A percentile compares a stretch with the other conserved stretches of the same genome.
Evolutionary conservation across 1,140 invertebrate genomes (phyloP).

Genomic region (Sitodiplosis mosellana): DNA sequence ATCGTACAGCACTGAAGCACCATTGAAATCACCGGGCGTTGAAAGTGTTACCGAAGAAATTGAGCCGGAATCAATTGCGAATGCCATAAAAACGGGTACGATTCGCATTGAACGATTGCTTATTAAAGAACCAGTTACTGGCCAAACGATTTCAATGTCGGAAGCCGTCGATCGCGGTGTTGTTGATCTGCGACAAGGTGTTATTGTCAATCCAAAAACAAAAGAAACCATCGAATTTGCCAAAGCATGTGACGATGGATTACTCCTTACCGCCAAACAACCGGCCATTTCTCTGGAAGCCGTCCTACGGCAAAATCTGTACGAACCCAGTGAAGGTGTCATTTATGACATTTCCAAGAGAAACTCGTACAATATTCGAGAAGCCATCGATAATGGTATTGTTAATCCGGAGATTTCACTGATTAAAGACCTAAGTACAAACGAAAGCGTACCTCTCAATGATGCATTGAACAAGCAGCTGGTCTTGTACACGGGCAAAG

Average conservation of each 20-base stretch:
- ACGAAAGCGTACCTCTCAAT: constrained; percentile 45
- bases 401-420: constrained; percentile 68
- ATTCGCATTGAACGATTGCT: constrained; percentile 55
- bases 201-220: constrained; percentile 48
- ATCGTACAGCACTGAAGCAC: constrained; percentile 15
- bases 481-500: constrained; percentile 44
- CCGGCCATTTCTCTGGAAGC: constrained; percentile 61
- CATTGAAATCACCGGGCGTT: constrained; percentile 29
- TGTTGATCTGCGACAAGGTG: constrained; percentile 52
- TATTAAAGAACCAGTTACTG: constrained; percentile 45
- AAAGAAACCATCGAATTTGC: constrained; percentile 45
- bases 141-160: constrained; percentile 48
- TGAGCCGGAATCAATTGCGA: constrained; percentile 33
- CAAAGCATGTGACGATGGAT: constrained; percentile 47
- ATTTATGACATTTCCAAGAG: constrained; percentile 52
- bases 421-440: constrained; percentile 53
- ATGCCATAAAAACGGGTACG: constrained; percentile 51
- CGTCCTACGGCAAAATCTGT: constrained; percentile 46
- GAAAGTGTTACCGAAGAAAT: constrained; percentile 13
- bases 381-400: constrained; percentile 59
- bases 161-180: constrained; percentile 60
- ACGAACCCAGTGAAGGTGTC: constrained; percentile 47
- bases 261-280: constrained; percentile 41
- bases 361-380: constrained; percentile 46
- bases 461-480: constrained; percentile 47